Base-by-base conservation (phyloP, 2,888 invertebrate species). In the Tigriopus californicus region DNA sequence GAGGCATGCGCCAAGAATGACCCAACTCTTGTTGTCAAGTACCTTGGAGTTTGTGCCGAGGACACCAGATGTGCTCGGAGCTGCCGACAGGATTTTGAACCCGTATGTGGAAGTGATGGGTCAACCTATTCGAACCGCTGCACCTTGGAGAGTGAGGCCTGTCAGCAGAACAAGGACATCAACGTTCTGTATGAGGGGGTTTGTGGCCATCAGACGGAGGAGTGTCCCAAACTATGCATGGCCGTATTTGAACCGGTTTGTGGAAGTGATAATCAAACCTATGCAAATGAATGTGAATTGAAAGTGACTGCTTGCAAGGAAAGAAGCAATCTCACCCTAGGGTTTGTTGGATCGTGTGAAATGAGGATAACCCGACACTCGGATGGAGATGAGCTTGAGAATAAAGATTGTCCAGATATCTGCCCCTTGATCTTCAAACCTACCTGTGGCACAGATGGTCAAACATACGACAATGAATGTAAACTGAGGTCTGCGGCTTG, bases 241-340 rank as follows among this genome's bases (percentile, higher is more conserved):
- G n/a, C 18, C 1, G 44, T 56, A 44, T 79, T 84, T 65, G 89
- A 89, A 69, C 82, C 85, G 0, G 87, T 88, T 22, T 90, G 89
- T 67, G 89, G 88, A 0, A 87, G 87, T 13, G 65, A 67, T 42
- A 61, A 62, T 13, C 20, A 51, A n/a, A 64, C 63, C 20, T 62
- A 56, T 46, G 22, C 42, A 15, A 56, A 42, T 46, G n/a, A 46
- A 20, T 56, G 56, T 24, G 20, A 61, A 56, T 55, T 57, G 25
- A 59, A 59, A 15, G n/a, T 18, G 3, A 20, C 18, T 13, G 44
- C 41, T 46, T 54, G 54, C 22, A 5, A 33, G 11, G 18, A 18
- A 11, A 18, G 12, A 12, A 41, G 8, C 15, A 3, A 41, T 18
- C 41, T 54, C 12, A 41, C 5, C 40, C 25, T 54, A n/a, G 54